Evolutionary conservation across 2,113 vertebrate species (phyloP), one percentile per base, ranked within the genome.

Genomic region (Mandrillus leucophaeus): DNA sequence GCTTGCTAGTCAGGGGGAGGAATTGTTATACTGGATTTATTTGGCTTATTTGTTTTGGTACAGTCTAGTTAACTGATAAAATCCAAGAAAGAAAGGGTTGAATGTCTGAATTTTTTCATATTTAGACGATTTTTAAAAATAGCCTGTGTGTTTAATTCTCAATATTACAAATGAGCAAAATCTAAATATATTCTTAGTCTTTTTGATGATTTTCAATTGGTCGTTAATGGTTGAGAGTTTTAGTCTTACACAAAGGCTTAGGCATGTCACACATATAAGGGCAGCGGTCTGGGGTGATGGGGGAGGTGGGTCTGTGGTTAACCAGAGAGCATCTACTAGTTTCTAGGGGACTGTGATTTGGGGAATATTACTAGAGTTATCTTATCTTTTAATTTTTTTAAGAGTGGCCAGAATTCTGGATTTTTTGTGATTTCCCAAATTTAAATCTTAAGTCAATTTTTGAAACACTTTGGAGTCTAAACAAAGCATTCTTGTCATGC

Each of bases 351-450:
- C 25, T 84, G 1, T 40, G n/a, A 2, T 40, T 93, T 85, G 40
- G 50, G 35, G 12, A 70, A 13, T 50, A n/a, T 35, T n/a, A 52
- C 20, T 17, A 66, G 27, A 80, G 23, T 90, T 76, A 79, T 22
- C 17, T 50, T 7, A 38, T 43, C 6, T 91, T 93, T 6, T 16
- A 61, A 1, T 66, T 48, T 55, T 78, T 76, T 83, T 9, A 48
- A 35, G 3, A 52, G 52, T 12, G 5, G 1, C 8, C 20, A 88
- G 12, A 82, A 68, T 75, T 86, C 48, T 82, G 81, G 5, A 32
- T 48, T 61, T 92, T 73, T 96, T 48, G 7, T 87, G 27, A 72
- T 84, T 94, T 90, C 40, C 17, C 43, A 92, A 94, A 90, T 61
- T 82, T 76, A 90, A 96, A 90, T 64, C 32, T 93, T 70, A 87